These are phyloP conservation scores for Tuta absoluta DNA, from an alignment of 2,888 invertebrate species.

Conservation along the genomic window DNA sequence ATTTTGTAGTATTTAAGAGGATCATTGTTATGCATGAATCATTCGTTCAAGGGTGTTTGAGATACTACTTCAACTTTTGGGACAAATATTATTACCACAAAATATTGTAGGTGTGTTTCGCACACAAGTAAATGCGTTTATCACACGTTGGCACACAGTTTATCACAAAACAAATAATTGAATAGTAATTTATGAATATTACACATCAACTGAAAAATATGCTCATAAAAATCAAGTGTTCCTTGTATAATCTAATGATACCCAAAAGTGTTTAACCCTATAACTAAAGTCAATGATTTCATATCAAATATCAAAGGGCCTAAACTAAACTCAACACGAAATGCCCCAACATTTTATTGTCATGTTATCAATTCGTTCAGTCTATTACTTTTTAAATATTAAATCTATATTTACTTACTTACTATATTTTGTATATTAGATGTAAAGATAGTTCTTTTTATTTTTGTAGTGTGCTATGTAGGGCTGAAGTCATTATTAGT, in stretches of 20 bases:
- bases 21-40: neutral
- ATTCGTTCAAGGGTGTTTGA: neutral
- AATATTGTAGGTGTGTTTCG: neutral
- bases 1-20: neutral
- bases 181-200: neutral
- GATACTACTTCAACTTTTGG: neutral
- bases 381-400: conserved; percentile 16
- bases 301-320: conserved; percentile 53
- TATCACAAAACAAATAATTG: too few species aligned
- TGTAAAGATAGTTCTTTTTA: conserved; percentile 37
- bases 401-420: neutral
- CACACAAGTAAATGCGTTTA: neutral
- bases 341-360: conserved; percentile 21
- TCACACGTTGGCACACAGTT: neutral
- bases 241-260: neutral
- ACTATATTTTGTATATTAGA: conserved; percentile 21
- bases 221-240: neutral
- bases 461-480: conserved; percentile 37
- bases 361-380: conserved; percentile 8
- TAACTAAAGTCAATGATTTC: conserved; percentile 33
- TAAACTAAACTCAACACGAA: conserved; percentile 39
- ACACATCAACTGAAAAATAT: neutral
- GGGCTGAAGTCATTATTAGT: neutral
- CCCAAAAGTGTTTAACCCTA: neutral
- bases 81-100: neutral